These are phyloP conservation scores for Brachionus paranguensis DNA, from an alignment of 1,140 invertebrate species.

Conservation along the genomic window DNA sequence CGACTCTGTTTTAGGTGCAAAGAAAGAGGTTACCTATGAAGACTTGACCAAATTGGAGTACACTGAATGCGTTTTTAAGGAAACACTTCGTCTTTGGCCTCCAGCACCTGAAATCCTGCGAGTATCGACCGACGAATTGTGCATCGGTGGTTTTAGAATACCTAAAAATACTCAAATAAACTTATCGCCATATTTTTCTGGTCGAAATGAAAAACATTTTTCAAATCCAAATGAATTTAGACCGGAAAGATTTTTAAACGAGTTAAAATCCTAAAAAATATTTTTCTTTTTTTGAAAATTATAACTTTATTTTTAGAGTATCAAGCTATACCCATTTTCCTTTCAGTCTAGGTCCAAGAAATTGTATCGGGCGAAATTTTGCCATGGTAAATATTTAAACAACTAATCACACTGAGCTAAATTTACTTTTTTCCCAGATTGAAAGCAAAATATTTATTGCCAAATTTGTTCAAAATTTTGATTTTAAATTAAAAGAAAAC, in stretches of 20 bases:
- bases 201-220: conserved; percentile 3
- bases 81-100: conserved; percentile 26
- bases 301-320: neutral
- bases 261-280: neutral
- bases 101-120: conserved; percentile 11
- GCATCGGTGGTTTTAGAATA: neutral
- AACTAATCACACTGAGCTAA: neutral
- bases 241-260: conserved; percentile 7
- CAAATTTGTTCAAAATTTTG: conserved; percentile 33
- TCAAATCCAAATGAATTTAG: neutral
- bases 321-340: conserved; percentile 12
- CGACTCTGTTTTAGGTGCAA: neutral
- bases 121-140: neutral
- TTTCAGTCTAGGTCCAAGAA: neutral
- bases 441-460: conserved; percentile 1
- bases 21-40: neutral
- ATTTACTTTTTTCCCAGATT: neutral
- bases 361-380: conserved; percentile 24
- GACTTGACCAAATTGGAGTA: neutral
- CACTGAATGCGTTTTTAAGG: conserved; percentile 18
- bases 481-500: neutral
- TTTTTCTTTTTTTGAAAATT: neutral
- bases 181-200: conserved; percentile 5
- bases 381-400: neutral
- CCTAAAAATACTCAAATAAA: neutral